Conservation (phyloP, 2,888 invertebrate species). For the Teinopalpus imperialis region DNA sequence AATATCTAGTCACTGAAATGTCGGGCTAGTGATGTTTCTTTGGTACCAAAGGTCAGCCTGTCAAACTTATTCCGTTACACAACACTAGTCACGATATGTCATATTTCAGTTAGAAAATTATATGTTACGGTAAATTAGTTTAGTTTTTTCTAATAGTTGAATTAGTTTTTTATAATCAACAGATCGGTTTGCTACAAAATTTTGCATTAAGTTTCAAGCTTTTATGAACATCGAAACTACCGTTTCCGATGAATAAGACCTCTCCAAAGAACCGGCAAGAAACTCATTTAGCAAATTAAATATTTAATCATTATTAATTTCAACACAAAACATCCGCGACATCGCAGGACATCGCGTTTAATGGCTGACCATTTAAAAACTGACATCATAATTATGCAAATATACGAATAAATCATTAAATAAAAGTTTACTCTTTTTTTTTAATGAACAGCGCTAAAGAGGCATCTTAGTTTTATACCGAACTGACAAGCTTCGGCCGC, state of each 20-base stretch:
- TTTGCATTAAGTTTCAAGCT: no score
- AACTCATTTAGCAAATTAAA: no score
- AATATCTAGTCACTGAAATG: conserved; percentile 29
- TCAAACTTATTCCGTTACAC: conserved; percentile 10
- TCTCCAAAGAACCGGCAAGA: no score
- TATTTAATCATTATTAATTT: conserved; percentile 16
- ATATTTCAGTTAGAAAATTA: not conserved
- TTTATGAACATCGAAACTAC: no score
- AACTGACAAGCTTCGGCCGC: conserved; percentile 8
- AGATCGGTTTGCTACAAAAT: no score
- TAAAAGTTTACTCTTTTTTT: not conserved
- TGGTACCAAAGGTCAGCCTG: conserved; percentile 31
- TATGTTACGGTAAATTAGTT: not conserved
- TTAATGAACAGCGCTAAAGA: conserved; percentile 11
- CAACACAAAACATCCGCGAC: conserved; percentile 11
- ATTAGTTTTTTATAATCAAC: no score
- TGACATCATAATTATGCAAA: conserved; percentile 25
- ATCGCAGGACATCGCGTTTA: conserved; percentile 18
- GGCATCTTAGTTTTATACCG: conserved; percentile 13
- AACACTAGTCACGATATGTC: conserved; percentile 11
- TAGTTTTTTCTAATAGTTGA: not conserved
- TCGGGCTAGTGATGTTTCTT: conserved; percentile 50
- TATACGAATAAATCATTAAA: conserved; percentile 19
- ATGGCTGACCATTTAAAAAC: conserved; percentile 17
- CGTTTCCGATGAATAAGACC: no score